Evolutionary conservation across 35 echinoderm and acorn worm species (phyloP).

Genomic region (Acanthaster planci): DNA sequence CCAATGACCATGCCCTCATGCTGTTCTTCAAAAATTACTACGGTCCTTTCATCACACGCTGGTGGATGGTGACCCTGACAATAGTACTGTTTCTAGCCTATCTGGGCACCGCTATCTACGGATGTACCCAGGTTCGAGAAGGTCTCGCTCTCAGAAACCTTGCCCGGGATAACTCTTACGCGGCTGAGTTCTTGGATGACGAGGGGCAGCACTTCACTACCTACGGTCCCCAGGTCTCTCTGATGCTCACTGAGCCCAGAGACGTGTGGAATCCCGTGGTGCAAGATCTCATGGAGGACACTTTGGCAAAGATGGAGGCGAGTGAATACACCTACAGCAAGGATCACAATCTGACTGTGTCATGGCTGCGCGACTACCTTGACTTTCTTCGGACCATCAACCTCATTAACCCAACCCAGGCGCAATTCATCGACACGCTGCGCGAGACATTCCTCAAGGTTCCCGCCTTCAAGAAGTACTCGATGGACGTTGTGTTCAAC

Average conservation of each 20-base stretch:
- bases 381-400: background rate
- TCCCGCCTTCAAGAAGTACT: constrained; percentile 39
- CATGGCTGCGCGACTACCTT: constrained; percentile 62
- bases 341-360: constrained; percentile 30
- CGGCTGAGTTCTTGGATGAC: constrained; percentile 42
- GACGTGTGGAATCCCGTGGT: constrained; percentile 54
- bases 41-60: constrained; percentile 52
- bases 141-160: constrained; percentile 54
- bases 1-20: constrained; percentile 44
- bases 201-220: constrained; percentile 49
- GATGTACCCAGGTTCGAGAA: constrained; percentile 38
- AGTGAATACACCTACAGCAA: constrained; percentile 19
- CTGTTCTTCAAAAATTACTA: constrained; percentile 65
- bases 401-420: constrained; percentile 7
- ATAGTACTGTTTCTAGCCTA: constrained; percentile 39
- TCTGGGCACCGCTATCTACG: constrained; percentile 46
- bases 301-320: constrained; percentile 29
- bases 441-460: constrained; percentile 41
- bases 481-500: constrained; percentile 57
- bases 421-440: constrained; percentile 37
- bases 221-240: constrained; percentile 52
- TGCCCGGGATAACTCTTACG: constrained; percentile 48
- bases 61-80: constrained; percentile 17
- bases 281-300: constrained; percentile 37
- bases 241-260: constrained; percentile 48